phyloP scores from a whole-genome alignment of 2,113 vertebrate species.

The Podarcis cretensis region DNA sequence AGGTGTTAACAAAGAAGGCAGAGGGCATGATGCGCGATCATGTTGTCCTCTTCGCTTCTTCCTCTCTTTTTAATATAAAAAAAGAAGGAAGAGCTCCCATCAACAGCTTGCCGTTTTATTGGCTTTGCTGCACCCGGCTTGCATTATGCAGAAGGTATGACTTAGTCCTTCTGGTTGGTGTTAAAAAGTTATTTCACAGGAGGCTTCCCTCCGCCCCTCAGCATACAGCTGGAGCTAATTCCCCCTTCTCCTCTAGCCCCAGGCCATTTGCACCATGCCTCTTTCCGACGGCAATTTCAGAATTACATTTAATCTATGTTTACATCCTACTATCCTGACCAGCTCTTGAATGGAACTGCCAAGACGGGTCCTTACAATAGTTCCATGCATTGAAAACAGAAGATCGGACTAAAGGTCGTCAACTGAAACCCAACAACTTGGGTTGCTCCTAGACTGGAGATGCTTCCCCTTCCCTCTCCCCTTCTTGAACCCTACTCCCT shows the following conservation, averaged over 20 bases:
- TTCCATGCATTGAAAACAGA: conserved; percentile 64
- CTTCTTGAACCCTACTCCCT: conserved; percentile 71
- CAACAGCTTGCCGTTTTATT: conserved; percentile 54
- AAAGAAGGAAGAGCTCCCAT: conserved; percentile 52
- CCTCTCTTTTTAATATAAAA: conserved; percentile 48
- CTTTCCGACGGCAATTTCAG: conserved; percentile 70
- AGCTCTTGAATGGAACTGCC: conserved; percentile 61
- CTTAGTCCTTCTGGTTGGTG: conserved; percentile 58
- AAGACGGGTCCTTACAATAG: conserved; percentile 65
- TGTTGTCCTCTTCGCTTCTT: conserved; percentile 44
- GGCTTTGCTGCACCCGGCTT: conserved; percentile 52
- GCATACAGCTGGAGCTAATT: conserved; percentile 59
- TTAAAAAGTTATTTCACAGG: conserved; percentile 47
- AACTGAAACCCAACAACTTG: conserved; percentile 67
- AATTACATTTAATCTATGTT: conserved; percentile 62
- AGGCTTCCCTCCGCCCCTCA: conserved; percentile 58
- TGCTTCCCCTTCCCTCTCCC: conserved; percentile 48
- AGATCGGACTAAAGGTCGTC: conserved; percentile 63
- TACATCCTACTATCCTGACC: conserved; percentile 66
- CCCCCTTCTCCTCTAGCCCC: conserved; percentile 65
- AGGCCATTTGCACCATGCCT: conserved; percentile 68
- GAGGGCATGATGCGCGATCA: conserved; percentile 37
- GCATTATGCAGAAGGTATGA: conserved; percentile 59
- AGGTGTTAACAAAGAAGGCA: conserved; percentile 72
- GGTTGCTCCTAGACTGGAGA: conserved; percentile 59